Evolutionary conservation across 2,888 invertebrate species (phyloP), one percentile per base, ranked within the genome.

Genomic region (Sphinx pinastri): DNA sequence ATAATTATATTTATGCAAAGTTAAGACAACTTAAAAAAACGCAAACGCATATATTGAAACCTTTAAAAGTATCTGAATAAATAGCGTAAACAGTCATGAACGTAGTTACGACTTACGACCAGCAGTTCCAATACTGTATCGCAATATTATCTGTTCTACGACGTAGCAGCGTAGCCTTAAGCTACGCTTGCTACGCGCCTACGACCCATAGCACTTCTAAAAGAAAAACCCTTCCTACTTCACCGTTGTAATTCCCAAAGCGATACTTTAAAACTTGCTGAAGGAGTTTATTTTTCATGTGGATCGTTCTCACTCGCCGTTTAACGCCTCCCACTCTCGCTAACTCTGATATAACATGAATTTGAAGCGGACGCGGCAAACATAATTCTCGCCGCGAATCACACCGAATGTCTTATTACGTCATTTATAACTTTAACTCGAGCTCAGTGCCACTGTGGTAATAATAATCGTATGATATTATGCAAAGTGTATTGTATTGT

Each of bases 131-230:
- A 38, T 38, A 38, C 47, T 49, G 19, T 63, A 49, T 13, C 19
- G 49, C 49, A 49, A 13, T 47, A 38, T 58, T 13, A 13, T 47
- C 49, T 13, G 19, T 19, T 63, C 49, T 63, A 63, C 49, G 49
- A 25, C 63, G 63, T 63, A 63, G 63, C 49, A 13, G 47, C 16
- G 60, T 63, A 63, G 47, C 47, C 25, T 13, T 38, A 1, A 12
- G 19, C 63, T 49, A 63, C 63, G 63, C 19, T 63, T 19, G 63
- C 63, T 63, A 63, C 63, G 49, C 19, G 19, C 1, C 63, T 63
- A 63, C 63, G 63, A 47, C 11, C 0, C 10, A 25, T 19, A 19
- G 49, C 63, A 63, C 63, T 63, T 19, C 2, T 13, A 14, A 49
- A 49, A 63, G 19, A 63, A 49, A 63, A 49, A 10, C 60, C 60